Conservation (phyloP, 2,113 vertebrate genomes). For the Phoxinus phoxinus region DNA sequence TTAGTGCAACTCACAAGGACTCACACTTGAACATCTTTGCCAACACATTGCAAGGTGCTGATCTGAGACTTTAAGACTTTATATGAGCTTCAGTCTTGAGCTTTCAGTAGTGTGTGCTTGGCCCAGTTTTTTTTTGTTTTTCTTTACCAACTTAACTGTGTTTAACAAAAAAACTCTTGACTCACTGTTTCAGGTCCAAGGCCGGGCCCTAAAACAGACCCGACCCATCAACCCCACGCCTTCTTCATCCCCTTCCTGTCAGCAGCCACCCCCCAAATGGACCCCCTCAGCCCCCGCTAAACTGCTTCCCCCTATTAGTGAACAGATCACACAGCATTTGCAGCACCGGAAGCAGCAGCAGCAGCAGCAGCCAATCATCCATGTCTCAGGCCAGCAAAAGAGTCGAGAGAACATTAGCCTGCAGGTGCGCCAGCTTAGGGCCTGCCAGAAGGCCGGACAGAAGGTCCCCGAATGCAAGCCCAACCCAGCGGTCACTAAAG, state of each 20-base stretch:
- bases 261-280: slow-evolving; percentile 52
- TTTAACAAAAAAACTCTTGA: slow-evolving; percentile 65
- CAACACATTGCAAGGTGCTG: neutral
- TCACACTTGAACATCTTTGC: neutral
- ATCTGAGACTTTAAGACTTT: neutral
- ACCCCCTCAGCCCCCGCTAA: slow-evolving; percentile 57
- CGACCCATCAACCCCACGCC: slow-evolving; percentile 65
- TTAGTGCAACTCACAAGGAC: too few species aligned
- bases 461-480: slow-evolving; percentile 65
- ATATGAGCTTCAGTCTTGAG: neutral
- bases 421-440: slow-evolving; percentile 50
- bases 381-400: slow-evolving; percentile 51
- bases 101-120: neutral
- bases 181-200: slow-evolving; percentile 69
- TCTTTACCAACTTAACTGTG: slow-evolving; percentile 61
- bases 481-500: slow-evolving; percentile 35
- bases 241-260: slow-evolving; percentile 62
- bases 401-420: slow-evolving; percentile 62
- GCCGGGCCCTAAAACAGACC: slow-evolving; percentile 66
- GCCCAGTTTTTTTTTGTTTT: neutral
- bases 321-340: neutral
- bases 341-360: neutral
- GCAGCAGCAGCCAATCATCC: slow-evolving; percentile 51
- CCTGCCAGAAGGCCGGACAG: slow-evolving; percentile 62
- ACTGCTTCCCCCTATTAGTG: slow-evolving; percentile 13